These are phyloP conservation scores for Anguilla marmorata DNA, from an alignment of 2,797 vertebrate species.

Conservation along the genomic window DNA sequence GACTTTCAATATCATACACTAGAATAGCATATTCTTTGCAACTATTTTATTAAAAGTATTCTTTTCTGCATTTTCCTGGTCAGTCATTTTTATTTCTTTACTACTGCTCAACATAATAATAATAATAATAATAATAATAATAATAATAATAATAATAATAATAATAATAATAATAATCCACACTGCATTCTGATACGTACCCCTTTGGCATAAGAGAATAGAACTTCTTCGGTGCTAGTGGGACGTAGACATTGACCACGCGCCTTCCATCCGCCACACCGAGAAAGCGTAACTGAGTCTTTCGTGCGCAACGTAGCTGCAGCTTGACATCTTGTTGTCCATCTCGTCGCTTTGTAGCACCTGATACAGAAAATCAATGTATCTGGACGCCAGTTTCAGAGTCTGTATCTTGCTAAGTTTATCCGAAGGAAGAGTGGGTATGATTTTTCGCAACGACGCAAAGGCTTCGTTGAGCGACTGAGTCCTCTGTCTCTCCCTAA, in stretches of 20 bases:
- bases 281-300: conserved; percentile 84
- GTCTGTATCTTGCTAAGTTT: conserved; percentile 85
- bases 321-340: conserved; percentile 84
- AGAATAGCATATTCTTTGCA: background rate
- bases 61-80: background rate
- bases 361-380: conserved; percentile 82
- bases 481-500: conserved; percentile 77
- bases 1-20: background rate
- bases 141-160: conserved; percentile 17
- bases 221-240: conserved; percentile 64
- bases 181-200: conserved; percentile 60
- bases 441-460: conserved; percentile 78
- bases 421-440: conserved; percentile 81
- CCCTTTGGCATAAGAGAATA: conserved; percentile 65
- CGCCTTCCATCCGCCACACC: conserved; percentile 84
- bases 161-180: conserved; percentile 2
- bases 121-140: background rate
- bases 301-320: conserved; percentile 83
- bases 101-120: background rate
- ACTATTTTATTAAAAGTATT: conserved; percentile 13
- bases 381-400: conserved; percentile 79
- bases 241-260: conserved; percentile 81
- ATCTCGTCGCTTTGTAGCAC: conserved; percentile 84
- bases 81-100: background rate
- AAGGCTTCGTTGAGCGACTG: conserved; percentile 83